A percentile compares a stretch with the other conserved stretches of the same genome.
phyloP scores from a whole-genome alignment of 2,113 vertebrate species.

The Coregonus clupeaformis region DNA sequence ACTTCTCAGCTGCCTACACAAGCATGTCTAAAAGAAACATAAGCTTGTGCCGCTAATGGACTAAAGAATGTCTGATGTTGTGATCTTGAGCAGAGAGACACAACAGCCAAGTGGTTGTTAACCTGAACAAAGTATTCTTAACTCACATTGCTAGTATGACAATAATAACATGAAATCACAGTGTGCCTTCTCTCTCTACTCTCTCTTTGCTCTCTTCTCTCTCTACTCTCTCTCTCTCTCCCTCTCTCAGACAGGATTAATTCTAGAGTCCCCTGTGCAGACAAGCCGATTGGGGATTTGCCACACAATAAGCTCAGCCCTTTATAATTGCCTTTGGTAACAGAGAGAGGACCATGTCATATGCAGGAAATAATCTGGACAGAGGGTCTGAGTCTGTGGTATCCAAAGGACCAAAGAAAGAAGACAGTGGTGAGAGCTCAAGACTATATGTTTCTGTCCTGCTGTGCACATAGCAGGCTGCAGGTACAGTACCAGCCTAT shows the following conservation, averaged over 20 bases:
- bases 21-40: constrained; percentile 51
- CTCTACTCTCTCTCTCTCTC: constrained; percentile 6
- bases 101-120: constrained; percentile 46
- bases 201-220: neutral
- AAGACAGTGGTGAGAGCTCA: constrained; percentile 9
- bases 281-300: constrained; percentile 63
- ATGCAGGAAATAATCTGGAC: constrained; percentile 21
- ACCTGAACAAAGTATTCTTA: constrained; percentile 48
- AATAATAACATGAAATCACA: constrained; percentile 45
- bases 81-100: constrained; percentile 59
- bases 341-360: constrained; percentile 20
- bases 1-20: constrained; percentile 53
- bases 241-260: constrained; percentile 63
- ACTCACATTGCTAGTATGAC: constrained; percentile 30
- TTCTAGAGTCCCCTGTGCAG: constrained; percentile 44
- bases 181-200: constrained; percentile 6
- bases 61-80: constrained; percentile 52
- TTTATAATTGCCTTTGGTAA: constrained; percentile 55
- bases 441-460: constrained; percentile 26
- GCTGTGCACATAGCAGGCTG: constrained; percentile 14
- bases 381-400: constrained; percentile 30
- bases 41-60: constrained; percentile 59
- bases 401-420: constrained; percentile 8
- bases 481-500: constrained; percentile 30
- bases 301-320: constrained; percentile 53